phyloP scores from a whole-genome alignment of 2,888 invertebrate species.

The Ptychoptera contaminata region DNA sequence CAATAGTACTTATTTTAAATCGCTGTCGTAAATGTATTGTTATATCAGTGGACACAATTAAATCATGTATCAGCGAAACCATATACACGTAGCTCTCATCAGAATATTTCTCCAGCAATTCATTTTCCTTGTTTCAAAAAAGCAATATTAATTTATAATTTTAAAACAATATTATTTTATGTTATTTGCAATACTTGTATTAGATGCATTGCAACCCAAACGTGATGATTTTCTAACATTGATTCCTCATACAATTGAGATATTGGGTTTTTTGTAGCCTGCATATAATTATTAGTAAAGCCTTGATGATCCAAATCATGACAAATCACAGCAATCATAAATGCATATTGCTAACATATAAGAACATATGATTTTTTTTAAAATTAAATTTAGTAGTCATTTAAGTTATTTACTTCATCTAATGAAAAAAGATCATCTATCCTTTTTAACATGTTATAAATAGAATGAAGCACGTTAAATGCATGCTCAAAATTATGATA shows the following conservation, averaged over 20 bases:
- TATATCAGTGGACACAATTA: constrained; percentile 43
- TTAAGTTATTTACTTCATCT: not conserved
- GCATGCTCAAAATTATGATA: constrained; percentile 50
- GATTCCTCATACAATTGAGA: constrained; percentile 39
- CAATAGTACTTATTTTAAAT: constrained; percentile 35
- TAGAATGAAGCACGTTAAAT: constrained; percentile 43
- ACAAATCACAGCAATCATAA: constrained; percentile 33
- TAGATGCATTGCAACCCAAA: constrained; percentile 37
- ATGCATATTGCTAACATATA: not conserved
- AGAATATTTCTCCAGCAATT: constrained; percentile 19
- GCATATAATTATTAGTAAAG: constrained; percentile 42
- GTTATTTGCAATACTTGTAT: constrained; percentile 34
- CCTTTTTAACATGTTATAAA: constrained; percentile 37
- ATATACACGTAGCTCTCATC: constrained; percentile 29
- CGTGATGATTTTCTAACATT: constrained; percentile 44
- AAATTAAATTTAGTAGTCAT: not conserved
- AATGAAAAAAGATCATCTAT: constrained; percentile 28
- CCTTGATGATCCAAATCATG: constrained; percentile 50
- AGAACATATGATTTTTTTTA: not conserved
- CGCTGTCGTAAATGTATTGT: constrained; percentile 39
- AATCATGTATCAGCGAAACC: constrained; percentile 36
- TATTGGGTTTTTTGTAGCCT: constrained; percentile 36
- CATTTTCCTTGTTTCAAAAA: not conserved
- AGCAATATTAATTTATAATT: not conserved
- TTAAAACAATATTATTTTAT: too few species aligned